Conservation (phyloP, 2,797 vertebrate genomes). For the Siniperca obscura region DNA sequence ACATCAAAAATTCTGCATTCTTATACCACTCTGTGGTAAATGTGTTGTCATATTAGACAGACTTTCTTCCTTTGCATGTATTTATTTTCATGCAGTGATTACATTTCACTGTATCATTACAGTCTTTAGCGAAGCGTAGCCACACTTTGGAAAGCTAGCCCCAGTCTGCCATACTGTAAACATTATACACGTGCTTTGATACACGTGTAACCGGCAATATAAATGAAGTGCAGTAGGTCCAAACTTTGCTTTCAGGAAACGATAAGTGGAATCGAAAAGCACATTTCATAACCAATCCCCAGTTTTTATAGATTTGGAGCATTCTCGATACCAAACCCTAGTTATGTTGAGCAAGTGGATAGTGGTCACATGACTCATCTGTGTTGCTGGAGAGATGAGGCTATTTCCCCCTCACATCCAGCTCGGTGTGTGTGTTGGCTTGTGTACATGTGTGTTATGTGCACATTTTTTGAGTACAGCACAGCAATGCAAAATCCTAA, state of each 20-base stretch:
- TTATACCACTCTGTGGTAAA: slow-evolving; percentile 1
- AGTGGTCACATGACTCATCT: slow-evolving; percentile 70
- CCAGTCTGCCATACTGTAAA: slow-evolving; percentile 45
- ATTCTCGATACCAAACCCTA: slow-evolving; percentile 54
- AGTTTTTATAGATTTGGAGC: slow-evolving; percentile 26
- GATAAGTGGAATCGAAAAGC: slow-evolving; percentile 64
- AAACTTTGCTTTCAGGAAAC: slow-evolving; percentile 56
- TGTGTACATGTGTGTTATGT: slow-evolving; percentile 45
- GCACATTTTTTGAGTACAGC: slow-evolving; percentile 51
- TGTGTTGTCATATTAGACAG: not conserved
- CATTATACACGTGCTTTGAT: slow-evolving; percentile 32
- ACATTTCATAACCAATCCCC: slow-evolving; percentile 44
- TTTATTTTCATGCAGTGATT: slow-evolving; percentile 21
- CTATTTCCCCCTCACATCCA: slow-evolving; percentile 42
- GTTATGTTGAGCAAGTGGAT: slow-evolving; percentile 44
- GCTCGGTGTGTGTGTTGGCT: slow-evolving; percentile 28
- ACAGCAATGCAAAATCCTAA: slow-evolving; percentile 57
- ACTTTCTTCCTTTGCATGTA: slow-evolving; percentile 12
- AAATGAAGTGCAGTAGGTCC: slow-evolving; percentile 41
- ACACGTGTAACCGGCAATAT: slow-evolving; percentile 2
- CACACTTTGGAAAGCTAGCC: slow-evolving; percentile 24
- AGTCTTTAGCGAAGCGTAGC: slow-evolving; percentile 3
- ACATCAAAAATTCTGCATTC: slow-evolving; percentile 25
- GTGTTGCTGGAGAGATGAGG: slow-evolving; percentile 45
- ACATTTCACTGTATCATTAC: slow-evolving; percentile 13